These are phyloP conservation scores for Dipodomys ordii DNA, from an alignment of 2,113 vertebrate genomes.

Conservation along the genomic window DNA sequence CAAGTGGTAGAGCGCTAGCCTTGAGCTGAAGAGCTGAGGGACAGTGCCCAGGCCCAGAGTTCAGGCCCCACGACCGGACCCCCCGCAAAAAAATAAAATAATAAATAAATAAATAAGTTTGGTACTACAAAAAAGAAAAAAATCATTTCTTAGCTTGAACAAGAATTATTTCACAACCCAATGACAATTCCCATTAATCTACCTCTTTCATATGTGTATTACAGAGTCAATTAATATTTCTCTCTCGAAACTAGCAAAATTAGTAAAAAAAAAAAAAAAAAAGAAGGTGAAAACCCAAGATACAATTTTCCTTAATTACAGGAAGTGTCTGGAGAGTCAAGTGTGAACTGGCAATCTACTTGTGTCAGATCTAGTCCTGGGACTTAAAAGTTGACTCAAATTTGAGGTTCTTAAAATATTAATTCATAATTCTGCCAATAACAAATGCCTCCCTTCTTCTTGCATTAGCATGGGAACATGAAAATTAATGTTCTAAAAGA, in stretches of 20 bases:
- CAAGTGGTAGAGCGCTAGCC: too few species aligned
- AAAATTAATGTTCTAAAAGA: too few species aligned
- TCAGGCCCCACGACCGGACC: too few species aligned
- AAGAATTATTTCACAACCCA: constrained; percentile 1
- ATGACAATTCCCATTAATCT: constrained; percentile 37
- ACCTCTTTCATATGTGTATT: not conserved
- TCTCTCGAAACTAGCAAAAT: not conserved
- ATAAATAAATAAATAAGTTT: not conserved
- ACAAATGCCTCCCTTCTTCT: not conserved
- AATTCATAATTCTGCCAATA: constrained; percentile 22
- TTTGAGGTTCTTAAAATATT: not conserved
- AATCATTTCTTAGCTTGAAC: not conserved
- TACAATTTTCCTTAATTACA: constrained; percentile 33
- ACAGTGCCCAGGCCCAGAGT: too few species aligned
- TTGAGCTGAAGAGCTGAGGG: too few species aligned
- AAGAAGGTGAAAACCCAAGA: not conserved
- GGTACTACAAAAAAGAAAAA: not conserved
- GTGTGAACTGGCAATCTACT: not conserved
- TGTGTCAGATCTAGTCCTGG: constrained; percentile 38
- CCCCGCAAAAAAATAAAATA: too few species aligned
- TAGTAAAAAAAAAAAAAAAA: constrained; percentile 37
- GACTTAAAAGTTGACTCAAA: not conserved
- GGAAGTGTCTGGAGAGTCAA: not conserved
- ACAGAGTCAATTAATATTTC: not conserved
- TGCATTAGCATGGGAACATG: too few species aligned